A percentile compares a stretch with the other conserved stretches of the same genome.
These are phyloP conservation scores for Chaetodon trifasciatus DNA, from an alignment of 2,797 vertebrate genomes.

Conservation along the genomic window DNA sequence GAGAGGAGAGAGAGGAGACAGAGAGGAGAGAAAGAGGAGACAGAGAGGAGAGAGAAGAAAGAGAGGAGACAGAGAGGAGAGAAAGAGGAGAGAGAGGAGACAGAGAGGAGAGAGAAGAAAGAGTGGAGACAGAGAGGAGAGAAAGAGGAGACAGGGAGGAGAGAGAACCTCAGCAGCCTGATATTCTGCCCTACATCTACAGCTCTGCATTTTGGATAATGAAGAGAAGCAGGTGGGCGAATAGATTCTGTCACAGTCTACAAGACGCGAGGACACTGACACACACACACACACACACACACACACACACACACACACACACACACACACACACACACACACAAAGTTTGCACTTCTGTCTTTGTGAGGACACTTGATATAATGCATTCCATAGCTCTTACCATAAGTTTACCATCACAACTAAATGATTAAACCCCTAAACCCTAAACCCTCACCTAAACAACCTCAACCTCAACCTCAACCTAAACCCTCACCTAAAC, in stretches of 20 bases:
- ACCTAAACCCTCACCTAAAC: no score
- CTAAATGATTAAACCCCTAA: no score
- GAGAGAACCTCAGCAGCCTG: constrained; percentile 22
- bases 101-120: not conserved
- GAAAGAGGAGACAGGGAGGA: not conserved
- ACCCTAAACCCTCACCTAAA: no score
- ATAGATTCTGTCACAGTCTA: constrained; percentile 73
- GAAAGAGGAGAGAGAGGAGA: not conserved
- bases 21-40: no score
- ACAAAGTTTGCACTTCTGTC: not conserved
- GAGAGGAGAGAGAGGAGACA: no score
- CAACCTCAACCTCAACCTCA: no score
- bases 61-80: not conserved
- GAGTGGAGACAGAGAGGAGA: not conserved
- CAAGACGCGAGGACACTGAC: constrained; percentile 45
- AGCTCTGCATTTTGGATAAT: constrained; percentile 65
- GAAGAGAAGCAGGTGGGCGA: constrained; percentile 75
- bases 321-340: constrained; percentile 10
- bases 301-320: constrained; percentile 19
- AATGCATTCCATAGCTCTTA: no score
- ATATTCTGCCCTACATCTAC: constrained; percentile 61
- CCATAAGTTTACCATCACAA: no score
- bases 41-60: no score
- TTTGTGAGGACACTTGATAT: no score
- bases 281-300: not conserved